Conservation (phyloP, 2,797 vertebrate species). For the Peromyscus attwateri region DNA sequence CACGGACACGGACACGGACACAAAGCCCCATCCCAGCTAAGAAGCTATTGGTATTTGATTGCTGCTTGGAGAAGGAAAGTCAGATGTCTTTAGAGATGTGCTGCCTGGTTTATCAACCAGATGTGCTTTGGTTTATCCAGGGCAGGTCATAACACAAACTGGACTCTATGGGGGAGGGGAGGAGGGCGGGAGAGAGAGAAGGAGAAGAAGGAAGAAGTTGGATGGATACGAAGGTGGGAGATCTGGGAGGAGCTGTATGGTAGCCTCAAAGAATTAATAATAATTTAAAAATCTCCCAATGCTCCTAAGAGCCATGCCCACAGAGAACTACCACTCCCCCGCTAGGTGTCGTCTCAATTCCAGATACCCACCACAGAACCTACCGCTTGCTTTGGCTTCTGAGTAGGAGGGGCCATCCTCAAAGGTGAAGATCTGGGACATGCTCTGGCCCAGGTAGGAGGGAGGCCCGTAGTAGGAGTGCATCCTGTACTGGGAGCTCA, state of each 20-base stretch:
- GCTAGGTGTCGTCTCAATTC: no score
- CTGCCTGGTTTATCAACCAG: background rate
- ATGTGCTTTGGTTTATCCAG: background rate
- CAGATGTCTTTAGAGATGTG: background rate
- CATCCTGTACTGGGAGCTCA: slow-evolving; percentile 95
- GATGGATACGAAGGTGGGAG: background rate
- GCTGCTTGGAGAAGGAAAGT: background rate
- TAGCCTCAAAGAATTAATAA: background rate
- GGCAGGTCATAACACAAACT: background rate
- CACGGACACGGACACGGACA: no score
- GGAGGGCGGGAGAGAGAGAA: background rate
- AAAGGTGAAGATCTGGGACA: slow-evolving; percentile 91
- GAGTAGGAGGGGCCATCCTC: slow-evolving; percentile 91
- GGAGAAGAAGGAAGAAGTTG: background rate
- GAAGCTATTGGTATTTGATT: background rate
- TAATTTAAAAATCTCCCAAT: background rate
- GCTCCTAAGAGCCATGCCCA: background rate
- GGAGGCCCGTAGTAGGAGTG: slow-evolving; percentile 94
- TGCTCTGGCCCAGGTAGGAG: slow-evolving; percentile 93
- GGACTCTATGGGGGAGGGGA: background rate
- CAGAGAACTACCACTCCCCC: background rate
- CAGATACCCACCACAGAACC: slow-evolving; percentile 81
- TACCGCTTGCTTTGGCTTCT: slow-evolving; percentile 92
- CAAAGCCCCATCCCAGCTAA: background rate
- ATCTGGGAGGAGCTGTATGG: background rate